Evolutionary conservation across 1,140 invertebrate genomes (phyloP), one percentile per base, ranked within the genome.

Genomic region (Stegodyphus dumicola): DNA sequence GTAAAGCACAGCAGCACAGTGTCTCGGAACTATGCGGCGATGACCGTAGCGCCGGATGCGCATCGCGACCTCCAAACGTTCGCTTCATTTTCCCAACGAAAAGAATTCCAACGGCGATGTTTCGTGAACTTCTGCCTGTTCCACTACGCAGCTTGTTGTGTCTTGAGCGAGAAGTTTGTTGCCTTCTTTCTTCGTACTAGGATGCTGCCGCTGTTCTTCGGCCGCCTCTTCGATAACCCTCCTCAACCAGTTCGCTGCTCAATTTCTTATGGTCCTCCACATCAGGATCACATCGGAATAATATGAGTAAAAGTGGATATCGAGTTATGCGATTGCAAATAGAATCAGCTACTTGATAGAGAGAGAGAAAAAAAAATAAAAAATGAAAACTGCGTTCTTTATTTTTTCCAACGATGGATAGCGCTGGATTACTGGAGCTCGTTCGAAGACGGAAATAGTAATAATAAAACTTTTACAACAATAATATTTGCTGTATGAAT

Each of bases 401-500:
- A 18, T 54, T 56, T 75, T 17, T 51, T 49, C 6, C 51, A 17
- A 54, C n/a, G 73, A 33, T 60, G 53, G 73, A 75, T 75, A 75
- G 17, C 73, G 53, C 18, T 78, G n/a, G n/a, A 7, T 54, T 52
- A 7, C 51, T 18, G 60, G 66, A 52, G 69, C 13, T 54, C 15
- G 48, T 49, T 17, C 56, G 53, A 75, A 60, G 17, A 17, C n/a
- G 48, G 73, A 18, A 75, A 11, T 75, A 7, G 6, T 6, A 17
- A 60, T 52, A 60, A 60, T 33, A 33, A 33, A 33, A 33, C 33
- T 33, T 33, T 33, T 33, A 33, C n/a, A 33, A 33, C 33, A 60
- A 60, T 60, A 60, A 70, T 15, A 52, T 17, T 49, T 64, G 67
- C 78, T 83, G 51, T 83, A 83, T 83, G 80, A 52, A 67, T 83